These are phyloP conservation scores for Amphiura filiformis DNA, from an alignment of 35 echinoderm and acorn worm genomes.

Conservation along the genomic window DNA sequence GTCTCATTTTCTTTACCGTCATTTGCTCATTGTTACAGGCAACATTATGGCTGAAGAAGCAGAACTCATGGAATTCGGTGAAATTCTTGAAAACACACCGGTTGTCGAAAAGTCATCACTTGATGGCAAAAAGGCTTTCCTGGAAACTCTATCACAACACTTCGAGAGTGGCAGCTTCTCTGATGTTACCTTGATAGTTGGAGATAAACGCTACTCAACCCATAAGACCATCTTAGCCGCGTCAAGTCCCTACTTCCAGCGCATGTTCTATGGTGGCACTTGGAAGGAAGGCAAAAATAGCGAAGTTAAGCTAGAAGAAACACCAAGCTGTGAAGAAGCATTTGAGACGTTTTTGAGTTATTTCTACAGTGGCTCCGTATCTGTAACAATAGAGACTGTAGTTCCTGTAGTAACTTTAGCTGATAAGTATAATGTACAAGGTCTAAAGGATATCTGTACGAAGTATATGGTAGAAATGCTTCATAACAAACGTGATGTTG, in stretches of 20 bases:
- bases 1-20: too few relatives aligned
- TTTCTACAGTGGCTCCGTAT: background rate
- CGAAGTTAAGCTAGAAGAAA: background rate
- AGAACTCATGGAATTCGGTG: too few relatives aligned
- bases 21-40: too few relatives aligned
- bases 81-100: too few relatives aligned
- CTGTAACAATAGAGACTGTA: background rate
- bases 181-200: background rate
- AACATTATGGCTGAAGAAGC: too few relatives aligned
- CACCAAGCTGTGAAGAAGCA: background rate
- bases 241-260: background rate
- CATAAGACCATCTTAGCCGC: background rate
- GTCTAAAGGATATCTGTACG: background rate
- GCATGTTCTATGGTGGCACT: background rate
- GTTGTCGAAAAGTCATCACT: too few relatives aligned
- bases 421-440: background rate
- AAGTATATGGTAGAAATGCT: background rate
- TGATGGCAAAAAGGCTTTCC: background rate
- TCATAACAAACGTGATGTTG: background rate
- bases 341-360: background rate
- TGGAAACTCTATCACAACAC: background rate
- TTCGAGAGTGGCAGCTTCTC: background rate
- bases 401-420: background rate
- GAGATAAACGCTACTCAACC: background rate
- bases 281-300: background rate